A percentile compares a stretch with the other conserved stretches of the same genome.
Conservation (phyloP, 2,797 vertebrate genomes). For the Siniperca obscura region DNA sequence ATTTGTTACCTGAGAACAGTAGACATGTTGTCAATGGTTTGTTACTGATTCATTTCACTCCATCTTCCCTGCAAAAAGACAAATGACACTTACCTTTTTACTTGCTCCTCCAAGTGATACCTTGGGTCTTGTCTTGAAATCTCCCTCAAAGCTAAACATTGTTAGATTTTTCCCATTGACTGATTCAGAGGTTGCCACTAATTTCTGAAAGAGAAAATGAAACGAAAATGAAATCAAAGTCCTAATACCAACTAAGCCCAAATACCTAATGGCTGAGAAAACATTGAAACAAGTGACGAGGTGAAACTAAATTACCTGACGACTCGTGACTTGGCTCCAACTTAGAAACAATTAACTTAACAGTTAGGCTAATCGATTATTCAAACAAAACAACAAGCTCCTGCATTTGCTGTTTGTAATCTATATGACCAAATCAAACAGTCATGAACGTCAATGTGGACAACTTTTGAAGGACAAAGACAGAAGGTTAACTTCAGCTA, state of each 20-base stretch:
- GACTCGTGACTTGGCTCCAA: slow-evolving; percentile 17
- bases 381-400: background rate
- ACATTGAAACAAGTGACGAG: background rate
- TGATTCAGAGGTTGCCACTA: slow-evolving; percentile 40
- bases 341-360: background rate
- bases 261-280: rapidly evolving
- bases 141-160: slow-evolving; percentile 99
- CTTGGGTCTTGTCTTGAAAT: slow-evolving; percentile 98
- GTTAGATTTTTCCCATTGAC: slow-evolving; percentile 90
- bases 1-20: background rate
- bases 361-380: background rate
- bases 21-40: background rate
- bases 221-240: background rate
- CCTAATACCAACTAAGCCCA: too few relatives aligned
- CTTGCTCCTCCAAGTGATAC: slow-evolving; percentile 98
- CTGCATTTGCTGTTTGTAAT: background rate
- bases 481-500: background rate
- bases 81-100: slow-evolving; percentile 88
- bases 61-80: background rate
- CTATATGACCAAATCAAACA: background rate
- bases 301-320: background rate
- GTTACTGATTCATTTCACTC: background rate
- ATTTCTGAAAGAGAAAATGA: slow-evolving; percentile 66
- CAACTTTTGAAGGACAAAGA: background rate
- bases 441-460: background rate